Evolutionary conservation across 2,113 vertebrate genomes (phyloP), one percentile per base, ranked within the genome.

Genomic region (Ciconia maguari): DNA sequence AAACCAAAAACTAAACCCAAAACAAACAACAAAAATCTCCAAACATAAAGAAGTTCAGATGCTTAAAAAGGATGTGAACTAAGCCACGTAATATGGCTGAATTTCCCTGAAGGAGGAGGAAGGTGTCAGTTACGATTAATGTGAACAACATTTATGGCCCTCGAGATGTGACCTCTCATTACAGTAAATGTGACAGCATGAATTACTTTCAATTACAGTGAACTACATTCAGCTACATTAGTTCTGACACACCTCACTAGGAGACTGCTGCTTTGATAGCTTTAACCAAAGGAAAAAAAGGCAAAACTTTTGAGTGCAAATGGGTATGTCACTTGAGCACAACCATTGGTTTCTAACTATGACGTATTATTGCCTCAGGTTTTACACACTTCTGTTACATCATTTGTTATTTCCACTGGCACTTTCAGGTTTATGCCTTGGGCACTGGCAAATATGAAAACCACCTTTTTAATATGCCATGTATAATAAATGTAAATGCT

Each of bases 141-240:
- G 61, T 98, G 97, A 98, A 86, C 80, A 91, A 92, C 87, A 32
- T 96, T 87, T 96, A 80, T 89, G 91, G 93, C 96, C 97, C 90
- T 34, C 6, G 75, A 98, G 97, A 98, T 84, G 83, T 96, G 97
- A 97, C 98, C 97, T 97, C 97, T 96, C 83, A 54, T 97, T 96
- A 97, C 95, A 97, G 97, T 96, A 94, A 94, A 98, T 97, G 95
- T 98, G 98, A 98, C 98, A 98, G 93, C 89, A 95, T 82, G 94
- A 97, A 98, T 98, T 98, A 98, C 95, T 97, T 98, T 98, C 98
- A 98, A 32, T 98, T 98, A 97, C 72, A 26, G 86, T 97, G 96
- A 98, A 92, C 93, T 95, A 72, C 89, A 93, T 94, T 96, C 93
- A 86, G 82, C 94, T 95, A 29, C 94, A 80, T 94, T 95, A 78